Conservation (phyloP, 2,888 invertebrate genomes). For the Drosophila acutilabella region DNA sequence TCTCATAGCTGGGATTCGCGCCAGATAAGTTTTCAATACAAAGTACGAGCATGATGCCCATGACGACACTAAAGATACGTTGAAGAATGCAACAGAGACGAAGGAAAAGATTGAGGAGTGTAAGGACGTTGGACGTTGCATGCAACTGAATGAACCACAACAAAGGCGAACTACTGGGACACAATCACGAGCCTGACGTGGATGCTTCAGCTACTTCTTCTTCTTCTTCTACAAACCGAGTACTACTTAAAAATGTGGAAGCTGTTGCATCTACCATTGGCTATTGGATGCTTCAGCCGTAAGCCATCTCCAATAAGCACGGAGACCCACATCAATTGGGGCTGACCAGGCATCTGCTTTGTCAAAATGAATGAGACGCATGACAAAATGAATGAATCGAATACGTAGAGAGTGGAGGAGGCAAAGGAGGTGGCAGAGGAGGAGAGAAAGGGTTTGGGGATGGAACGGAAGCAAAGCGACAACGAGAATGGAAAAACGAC, state of each 20-base stretch:
- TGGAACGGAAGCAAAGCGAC: neutral
- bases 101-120: neutral
- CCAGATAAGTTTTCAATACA: conserved; percentile 71
- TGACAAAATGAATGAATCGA: conserved; percentile 67
- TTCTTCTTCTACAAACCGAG: neutral
- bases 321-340: conserved; percentile 31
- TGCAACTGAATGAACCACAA: conserved; percentile 68
- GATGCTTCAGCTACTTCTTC: conserved; percentile 10
- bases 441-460: neutral
- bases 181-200: conserved; percentile 37
- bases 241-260: conserved; percentile 37
- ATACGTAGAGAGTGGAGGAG: conserved; percentile 2
- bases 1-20: conserved; percentile 41
- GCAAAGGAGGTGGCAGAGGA: neutral
- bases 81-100: conserved; percentile 53
- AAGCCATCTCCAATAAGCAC: conserved; percentile 41
- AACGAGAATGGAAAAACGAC: conserved; percentile 20
- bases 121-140: conserved; percentile 5
- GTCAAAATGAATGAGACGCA: conserved; percentile 60
- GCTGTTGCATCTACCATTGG: conserved; percentile 68
- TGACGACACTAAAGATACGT: conserved; percentile 59
- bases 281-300: conserved; percentile 31
- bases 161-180: conserved; percentile 55
- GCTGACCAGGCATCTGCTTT: conserved; percentile 66
- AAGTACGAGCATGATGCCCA: conserved; percentile 63